These are phyloP conservation scores for Oreochromis mossambicus DNA, from an alignment of 2,797 vertebrate genomes.

Conservation along the genomic window DNA sequence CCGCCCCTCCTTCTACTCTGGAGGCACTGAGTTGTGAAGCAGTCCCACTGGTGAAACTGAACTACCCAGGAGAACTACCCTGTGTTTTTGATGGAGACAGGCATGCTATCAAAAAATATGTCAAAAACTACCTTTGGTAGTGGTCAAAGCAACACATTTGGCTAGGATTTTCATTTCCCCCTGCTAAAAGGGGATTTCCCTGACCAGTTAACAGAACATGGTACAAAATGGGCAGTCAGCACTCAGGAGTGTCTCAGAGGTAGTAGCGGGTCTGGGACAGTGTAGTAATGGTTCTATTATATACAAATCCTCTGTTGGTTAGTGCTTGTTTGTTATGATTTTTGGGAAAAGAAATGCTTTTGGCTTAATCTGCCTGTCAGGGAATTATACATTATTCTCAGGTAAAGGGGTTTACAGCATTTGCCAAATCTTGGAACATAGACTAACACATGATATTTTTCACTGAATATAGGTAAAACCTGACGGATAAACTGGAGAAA, in stretches of 20 bases:
- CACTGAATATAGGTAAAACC: accelerated
- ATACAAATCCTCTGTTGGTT: neutral
- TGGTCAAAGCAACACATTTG: neutral
- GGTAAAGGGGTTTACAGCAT: neutral
- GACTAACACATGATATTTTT: neutral
- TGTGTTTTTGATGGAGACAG: constrained; percentile 23
- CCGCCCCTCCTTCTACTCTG: accelerated
- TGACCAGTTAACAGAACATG: constrained; percentile 3
- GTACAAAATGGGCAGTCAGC: neutral
- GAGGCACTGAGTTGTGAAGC: neutral
- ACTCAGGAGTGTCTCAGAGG: neutral
- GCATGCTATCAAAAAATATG: constrained; percentile 10
- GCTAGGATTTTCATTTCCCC: neutral
- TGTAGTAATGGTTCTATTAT: neutral
- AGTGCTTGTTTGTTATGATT: neutral
- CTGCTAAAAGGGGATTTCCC: constrained; percentile 3
- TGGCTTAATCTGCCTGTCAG: neutral
- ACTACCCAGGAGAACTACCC: constrained; percentile 3
- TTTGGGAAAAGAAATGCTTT: neutral
- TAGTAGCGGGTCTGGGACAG: neutral
- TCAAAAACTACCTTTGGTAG: constrained; percentile 5
- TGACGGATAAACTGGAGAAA: accelerated
- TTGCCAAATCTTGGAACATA: neutral
- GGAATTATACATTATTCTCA: neutral
- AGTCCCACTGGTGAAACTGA: neutral